Base-by-base conservation (phyloP, 2,888 invertebrate genomes). In the Cephus sareptanus region DNA sequence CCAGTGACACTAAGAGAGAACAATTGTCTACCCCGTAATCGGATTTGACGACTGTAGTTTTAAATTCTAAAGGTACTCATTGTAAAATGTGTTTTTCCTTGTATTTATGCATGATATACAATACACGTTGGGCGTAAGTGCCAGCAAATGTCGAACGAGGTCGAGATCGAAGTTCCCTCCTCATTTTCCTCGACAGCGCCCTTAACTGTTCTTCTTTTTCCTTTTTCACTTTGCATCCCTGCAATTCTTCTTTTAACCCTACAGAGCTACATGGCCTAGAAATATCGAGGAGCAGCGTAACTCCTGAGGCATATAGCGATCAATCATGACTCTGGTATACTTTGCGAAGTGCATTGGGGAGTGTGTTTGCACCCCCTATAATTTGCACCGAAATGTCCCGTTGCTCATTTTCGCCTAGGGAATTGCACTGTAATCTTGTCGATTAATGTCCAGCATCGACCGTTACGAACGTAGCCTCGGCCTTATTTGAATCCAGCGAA, bases 1-100 rank as follows among this genome's bases (percentile, higher is more conserved):
- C 75, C 68, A 78, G 73, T 69, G 77, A 74, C 33, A 40, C 71
- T 13, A 71, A 71, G 71, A 71, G 71, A 34, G 71, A 71, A 2
- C 71, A 71, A 23, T 23, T 33, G 33, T 31, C 71, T 31, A 71
- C 71, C 31, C 71, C 71, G 30, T 71, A 34, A 71, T 71, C 30
- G 4, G 31, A 33, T 31, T 12, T 9, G 2, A 1, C 56, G 56
- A 56, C 9, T 56, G 56, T 23, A 56, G 6, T 56, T 56, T 56
- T 56, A 56, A 56, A 56, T 56, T 56, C 23, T 56, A 56, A 56
- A 56, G 56, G 23, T 56, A 6, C 56, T 56, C 56, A 9, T 56
- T 56, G 56, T 56, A 1, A 56, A 56, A 23, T 56, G 23, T 56
- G 23, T 56, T 56, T 56, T 56, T 56, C 6, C 23, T 56, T 56